These are phyloP conservation scores for Biston stratarius DNA, from an alignment of 2,888 invertebrate genomes.

Conservation along the genomic window DNA sequence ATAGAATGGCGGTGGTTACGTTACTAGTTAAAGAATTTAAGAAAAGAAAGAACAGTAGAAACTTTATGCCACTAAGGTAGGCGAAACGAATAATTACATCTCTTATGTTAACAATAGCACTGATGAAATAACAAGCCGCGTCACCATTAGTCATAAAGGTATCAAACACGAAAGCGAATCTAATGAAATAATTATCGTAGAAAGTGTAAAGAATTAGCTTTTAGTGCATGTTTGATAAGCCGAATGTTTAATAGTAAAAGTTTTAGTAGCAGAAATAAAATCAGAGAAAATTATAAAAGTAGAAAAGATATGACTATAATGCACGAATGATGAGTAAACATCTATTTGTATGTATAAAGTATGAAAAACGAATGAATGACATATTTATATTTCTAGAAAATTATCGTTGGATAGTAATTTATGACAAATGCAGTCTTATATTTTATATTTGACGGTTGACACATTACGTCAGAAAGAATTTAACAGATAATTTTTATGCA, in stretches of 20 bases:
- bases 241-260: conserved; percentile 35
- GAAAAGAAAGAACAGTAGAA: neutral
- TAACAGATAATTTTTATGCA: too few relatives aligned
- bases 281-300: neutral
- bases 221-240: conserved; percentile 54
- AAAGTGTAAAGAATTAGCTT: conserved; percentile 77
- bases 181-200: conserved; percentile 74
- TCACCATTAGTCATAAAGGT: conserved; percentile 68
- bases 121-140: conserved; percentile 46
- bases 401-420: too few relatives aligned
- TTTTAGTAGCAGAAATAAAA: conserved; percentile 25
- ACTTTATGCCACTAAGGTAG: conserved; percentile 8
- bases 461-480: too few relatives aligned
- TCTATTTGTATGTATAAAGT: too few relatives aligned
- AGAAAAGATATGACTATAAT: neutral
- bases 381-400: too few relatives aligned
- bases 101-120: conserved; percentile 33
- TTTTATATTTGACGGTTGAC: too few relatives aligned
- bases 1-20: too few relatives aligned
- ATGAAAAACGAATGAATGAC: too few relatives aligned
- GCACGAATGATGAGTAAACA: neutral
- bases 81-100: conserved; percentile 30
- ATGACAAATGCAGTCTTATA: too few relatives aligned
- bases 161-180: conserved; percentile 74
- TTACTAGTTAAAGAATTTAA: neutral